Evolutionary conservation across 2,888 invertebrate species (phyloP).

Genomic region (Erebia palarica): DNA sequence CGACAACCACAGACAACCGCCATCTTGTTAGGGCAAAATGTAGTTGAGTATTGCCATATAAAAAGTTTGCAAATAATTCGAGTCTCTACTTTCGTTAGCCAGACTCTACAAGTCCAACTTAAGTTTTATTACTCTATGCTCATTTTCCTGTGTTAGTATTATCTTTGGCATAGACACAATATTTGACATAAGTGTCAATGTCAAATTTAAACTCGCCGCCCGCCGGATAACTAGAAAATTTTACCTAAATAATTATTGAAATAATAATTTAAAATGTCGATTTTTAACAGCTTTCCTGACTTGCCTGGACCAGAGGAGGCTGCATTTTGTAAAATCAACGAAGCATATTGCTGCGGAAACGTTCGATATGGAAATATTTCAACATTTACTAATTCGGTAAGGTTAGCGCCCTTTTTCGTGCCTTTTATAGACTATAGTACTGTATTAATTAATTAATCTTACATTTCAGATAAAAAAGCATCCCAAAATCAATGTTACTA

Average conservation of each 20-base stretch:
- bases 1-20: too few species aligned
- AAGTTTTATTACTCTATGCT: too few species aligned
- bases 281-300: constrained; percentile 78
- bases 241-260: background rate
- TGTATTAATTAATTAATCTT: constrained; percentile 13
- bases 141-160: too few species aligned
- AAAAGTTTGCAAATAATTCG: too few species aligned
- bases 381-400: constrained; percentile 83
- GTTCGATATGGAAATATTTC: constrained; percentile 80
- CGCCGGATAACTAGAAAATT: constrained; percentile 41
- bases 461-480: constrained; percentile 83
- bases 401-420: constrained; percentile 50
- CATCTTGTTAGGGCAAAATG: too few species aligned
- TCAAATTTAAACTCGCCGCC: background rate
- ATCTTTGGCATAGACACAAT: too few species aligned
- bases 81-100: too few species aligned
- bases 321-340: constrained; percentile 84
- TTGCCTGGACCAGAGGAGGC: constrained; percentile 78
- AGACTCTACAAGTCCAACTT: too few species aligned
- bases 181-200: too few species aligned
- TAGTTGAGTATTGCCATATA: too few species aligned
- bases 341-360: constrained; percentile 83
- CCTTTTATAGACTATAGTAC: too few species aligned
- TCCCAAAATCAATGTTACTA: constrained; percentile 87
- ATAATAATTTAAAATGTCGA: constrained; percentile 63